Base-by-base conservation (phyloP, 2,113 vertebrate genomes). In the Ochotona curzoniae region DNA sequence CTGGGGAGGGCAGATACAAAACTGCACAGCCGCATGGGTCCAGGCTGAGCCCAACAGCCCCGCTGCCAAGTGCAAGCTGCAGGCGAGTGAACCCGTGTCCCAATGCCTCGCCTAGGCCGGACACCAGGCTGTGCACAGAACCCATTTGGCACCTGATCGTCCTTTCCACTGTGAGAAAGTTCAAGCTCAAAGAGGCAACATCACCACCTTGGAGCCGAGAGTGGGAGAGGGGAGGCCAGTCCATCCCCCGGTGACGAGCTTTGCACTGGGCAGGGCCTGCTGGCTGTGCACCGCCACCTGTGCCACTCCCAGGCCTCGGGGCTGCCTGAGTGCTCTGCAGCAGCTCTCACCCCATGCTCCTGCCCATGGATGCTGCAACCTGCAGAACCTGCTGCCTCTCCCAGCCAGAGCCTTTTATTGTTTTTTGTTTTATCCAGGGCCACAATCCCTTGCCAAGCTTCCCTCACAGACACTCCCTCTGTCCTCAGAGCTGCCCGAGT, bases 401-500 rank as follows among this genome's bases (percentile, higher is more conserved):
- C 47, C 63, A 44, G 17, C 35, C 54, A 76, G 67, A 38, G 54
- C 51, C 38, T 69, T 86, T 89, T 63, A 78, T 57, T 85, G 7
- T 35, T 66, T 38, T 89, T 88, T 87, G 30, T 71, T 89, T 89
- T 63, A 54, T 32, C 63, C 30, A n/a, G 2, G 57, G 26, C 11
- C 49, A 74, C 44, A 81, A 15, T 35, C 17, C 30, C 23, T 71
- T 5, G 44, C 49, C 71, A 70, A 28, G 25, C 44, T 93, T 88
- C 57, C 38, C 47, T 76, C 83, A 32, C 28, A 75, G 63, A 87
- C 21, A 86, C n/a, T 69, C 26, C 14, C 26, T 93, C 13, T 38
- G 21, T 49, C 61, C 84, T 90, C 83, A 60, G 60, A 92, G 18
- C 54, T 88, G 54, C 81, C 75, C 61, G 69, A 51, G 88, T 26